phyloP scores from a whole-genome alignment of 1,140 invertebrate genomes.

The Trypoxylus dichotomus region DNA sequence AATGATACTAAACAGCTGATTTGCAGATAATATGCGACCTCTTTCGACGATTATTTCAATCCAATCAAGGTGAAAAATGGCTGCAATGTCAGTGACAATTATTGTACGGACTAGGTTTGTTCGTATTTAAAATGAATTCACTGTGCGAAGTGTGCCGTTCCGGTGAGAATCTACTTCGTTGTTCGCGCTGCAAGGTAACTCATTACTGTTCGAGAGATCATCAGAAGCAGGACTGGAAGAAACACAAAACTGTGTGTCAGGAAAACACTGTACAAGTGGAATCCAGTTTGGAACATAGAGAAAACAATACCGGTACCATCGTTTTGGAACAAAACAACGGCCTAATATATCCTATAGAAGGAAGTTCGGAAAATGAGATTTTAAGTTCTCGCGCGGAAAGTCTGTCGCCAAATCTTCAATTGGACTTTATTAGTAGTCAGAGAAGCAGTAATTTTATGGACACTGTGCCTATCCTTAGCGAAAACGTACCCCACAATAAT shows the following conservation, averaged over 20 bases:
- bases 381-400: constrained; percentile 54
- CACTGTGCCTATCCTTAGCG: constrained; percentile 51
- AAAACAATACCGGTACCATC: constrained; percentile 5
- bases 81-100: constrained; percentile 32
- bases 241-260: constrained; percentile 65
- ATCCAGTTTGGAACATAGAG: background rate
- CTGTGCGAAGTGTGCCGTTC: constrained; percentile 69
- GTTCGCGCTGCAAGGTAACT: constrained; percentile 67
- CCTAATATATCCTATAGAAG: constrained; percentile 56
- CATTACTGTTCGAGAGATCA: constrained; percentile 76
- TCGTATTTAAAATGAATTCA: constrained; percentile 40
- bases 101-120: constrained; percentile 21
- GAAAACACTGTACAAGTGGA: constrained; percentile 35
- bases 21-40: constrained; percentile 12
- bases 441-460: background rate
- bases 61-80: constrained; percentile 35
- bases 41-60: constrained; percentile 14
- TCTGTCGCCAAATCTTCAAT: constrained; percentile 47
- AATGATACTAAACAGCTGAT: constrained; percentile 29
- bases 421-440: constrained; percentile 41
- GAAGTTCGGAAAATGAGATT: constrained; percentile 70
- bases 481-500: constrained; percentile 50
- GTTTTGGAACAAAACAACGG: constrained; percentile 17
- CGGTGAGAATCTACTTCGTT: constrained; percentile 68
- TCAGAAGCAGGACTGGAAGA: constrained; percentile 75